These are phyloP conservation scores for Pogonus chalceus DNA, from an alignment of 1,140 invertebrate species.

Conservation along the genomic window DNA sequence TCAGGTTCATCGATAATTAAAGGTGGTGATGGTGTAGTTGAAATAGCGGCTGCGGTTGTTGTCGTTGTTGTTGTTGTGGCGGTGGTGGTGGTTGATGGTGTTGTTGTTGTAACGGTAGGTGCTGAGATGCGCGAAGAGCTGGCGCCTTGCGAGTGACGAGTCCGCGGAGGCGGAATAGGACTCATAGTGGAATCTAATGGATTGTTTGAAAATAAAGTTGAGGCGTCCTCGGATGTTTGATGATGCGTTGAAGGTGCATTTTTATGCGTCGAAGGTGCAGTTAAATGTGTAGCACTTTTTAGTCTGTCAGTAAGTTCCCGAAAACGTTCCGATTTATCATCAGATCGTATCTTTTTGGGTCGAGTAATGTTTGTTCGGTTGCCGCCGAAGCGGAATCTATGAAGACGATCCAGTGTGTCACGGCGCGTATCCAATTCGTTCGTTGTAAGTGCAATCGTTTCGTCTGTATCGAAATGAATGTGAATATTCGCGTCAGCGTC, in stretches of 20 bases:
- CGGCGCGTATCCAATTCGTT: constrained; percentile 22
- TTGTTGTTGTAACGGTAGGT: constrained; percentile 18
- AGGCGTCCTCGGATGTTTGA: background rate
- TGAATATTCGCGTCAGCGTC: background rate
- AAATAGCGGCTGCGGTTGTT: constrained; percentile 22
- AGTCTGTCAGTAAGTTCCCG: constrained; percentile 66
- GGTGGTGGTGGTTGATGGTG: constrained; percentile 25
- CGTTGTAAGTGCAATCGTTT: background rate
- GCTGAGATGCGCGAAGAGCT: constrained; percentile 8
- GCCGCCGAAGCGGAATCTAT: constrained; percentile 64
- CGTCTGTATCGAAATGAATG: background rate
- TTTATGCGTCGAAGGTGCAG: background rate
- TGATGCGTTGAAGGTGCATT: background rate
- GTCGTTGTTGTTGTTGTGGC: background rate
- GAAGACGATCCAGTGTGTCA: constrained; percentile 64
- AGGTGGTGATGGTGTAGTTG: constrained; percentile 32
- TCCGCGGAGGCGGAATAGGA: constrained; percentile 20
- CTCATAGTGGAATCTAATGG: background rate
- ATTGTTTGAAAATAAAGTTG: background rate
- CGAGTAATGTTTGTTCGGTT: constrained; percentile 35
- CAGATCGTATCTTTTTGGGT: constrained; percentile 26
- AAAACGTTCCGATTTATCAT: constrained; percentile 56
- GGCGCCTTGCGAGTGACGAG: constrained; percentile 27
- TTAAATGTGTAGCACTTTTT: constrained; percentile 37
- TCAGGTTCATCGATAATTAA: constrained; percentile 16